These are phyloP conservation scores for Cheilosia urbana DNA, from an alignment of 2,888 invertebrate genomes.

Conservation along the genomic window DNA sequence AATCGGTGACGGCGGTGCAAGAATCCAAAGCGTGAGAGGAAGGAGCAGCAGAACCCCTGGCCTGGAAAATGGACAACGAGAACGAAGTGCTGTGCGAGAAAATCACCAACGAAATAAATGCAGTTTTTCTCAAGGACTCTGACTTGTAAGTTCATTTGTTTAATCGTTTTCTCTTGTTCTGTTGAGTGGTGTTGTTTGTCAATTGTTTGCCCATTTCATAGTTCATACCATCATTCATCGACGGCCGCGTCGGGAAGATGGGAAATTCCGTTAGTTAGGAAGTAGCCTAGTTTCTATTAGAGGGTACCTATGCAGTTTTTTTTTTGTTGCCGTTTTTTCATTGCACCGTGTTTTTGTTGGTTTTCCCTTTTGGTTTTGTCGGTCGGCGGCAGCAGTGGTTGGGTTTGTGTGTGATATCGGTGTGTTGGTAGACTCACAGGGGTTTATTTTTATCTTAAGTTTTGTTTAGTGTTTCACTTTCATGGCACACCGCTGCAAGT, in stretches of 20 bases:
- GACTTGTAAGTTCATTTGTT: slow-evolving; percentile 88
- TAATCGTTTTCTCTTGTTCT: slow-evolving; percentile 23
- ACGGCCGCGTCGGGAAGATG: neutral
- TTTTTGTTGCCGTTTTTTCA: slow-evolving; percentile 11
- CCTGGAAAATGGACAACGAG: slow-evolving; percentile 84
- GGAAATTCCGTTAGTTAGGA: slow-evolving; percentile 7
- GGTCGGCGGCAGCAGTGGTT: neutral
- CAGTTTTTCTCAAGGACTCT: slow-evolving; percentile 89
- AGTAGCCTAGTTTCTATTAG: slow-evolving; percentile 51
- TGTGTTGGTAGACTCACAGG: slow-evolving; percentile 18
- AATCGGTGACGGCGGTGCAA: slow-evolving; percentile 6
- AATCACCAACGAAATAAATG: slow-evolving; percentile 91
- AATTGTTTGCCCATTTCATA: slow-evolving; percentile 22
- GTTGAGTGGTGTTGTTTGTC: slow-evolving; percentile 23
- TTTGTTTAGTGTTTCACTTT: slow-evolving; percentile 46
- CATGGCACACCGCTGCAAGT: slow-evolving; percentile 1
- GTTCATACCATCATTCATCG: slow-evolving; percentile 7
- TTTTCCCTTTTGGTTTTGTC: slow-evolving; percentile 27
- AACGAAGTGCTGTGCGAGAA: slow-evolving; percentile 91
- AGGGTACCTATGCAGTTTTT: slow-evolving; percentile 18
- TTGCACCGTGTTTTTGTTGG: slow-evolving; percentile 41
- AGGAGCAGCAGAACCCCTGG: neutral
- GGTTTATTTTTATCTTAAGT: slow-evolving; percentile 34
- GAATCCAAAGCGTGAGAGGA: neutral
- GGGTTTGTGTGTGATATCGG: slow-evolving; percentile 1